These are phyloP conservation scores for Nymphalis io DNA, from an alignment of 1,140 invertebrate genomes.

Conservation along the genomic window DNA sequence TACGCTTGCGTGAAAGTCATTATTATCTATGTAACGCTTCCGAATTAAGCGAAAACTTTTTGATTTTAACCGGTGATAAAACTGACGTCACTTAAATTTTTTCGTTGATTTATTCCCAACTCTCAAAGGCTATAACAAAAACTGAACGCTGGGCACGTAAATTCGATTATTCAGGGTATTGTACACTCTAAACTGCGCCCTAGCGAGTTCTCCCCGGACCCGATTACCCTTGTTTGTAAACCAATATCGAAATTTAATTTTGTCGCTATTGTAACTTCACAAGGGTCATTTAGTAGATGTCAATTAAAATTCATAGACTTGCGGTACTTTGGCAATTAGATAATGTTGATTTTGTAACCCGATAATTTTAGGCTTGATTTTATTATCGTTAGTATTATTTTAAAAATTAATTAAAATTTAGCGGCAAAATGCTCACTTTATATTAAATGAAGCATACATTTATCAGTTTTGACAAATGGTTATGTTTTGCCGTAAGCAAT, in stretches of 20 bases:
- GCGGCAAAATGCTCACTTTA: no score
- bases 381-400: no score
- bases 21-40: no score
- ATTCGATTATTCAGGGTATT: slow-evolving; percentile 10
- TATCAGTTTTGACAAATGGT: no score
- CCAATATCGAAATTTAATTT: slow-evolving; percentile 40
- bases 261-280: slow-evolving; percentile 23
- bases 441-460: no score
- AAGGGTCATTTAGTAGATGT: slow-evolving; percentile 17
- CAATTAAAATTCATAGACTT: slow-evolving; percentile 32
- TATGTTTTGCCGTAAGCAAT: no score
- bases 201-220: slow-evolving; percentile 25
- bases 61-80: no score
- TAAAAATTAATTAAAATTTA: no score
- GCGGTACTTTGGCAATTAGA: slow-evolving; percentile 19
- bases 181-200: slow-evolving; percentile 30
- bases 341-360: background rate
- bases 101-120: no score
- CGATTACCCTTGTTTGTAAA: slow-evolving; percentile 40
- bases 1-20: no score
- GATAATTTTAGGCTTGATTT: no score
- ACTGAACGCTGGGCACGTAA: background rate
- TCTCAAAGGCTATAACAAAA: background rate
- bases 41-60: no score
- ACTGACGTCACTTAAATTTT: background rate